Evolutionary conservation across 2,888 invertebrate species (phyloP).

Genomic region (Liposcelis brunnea): DNA sequence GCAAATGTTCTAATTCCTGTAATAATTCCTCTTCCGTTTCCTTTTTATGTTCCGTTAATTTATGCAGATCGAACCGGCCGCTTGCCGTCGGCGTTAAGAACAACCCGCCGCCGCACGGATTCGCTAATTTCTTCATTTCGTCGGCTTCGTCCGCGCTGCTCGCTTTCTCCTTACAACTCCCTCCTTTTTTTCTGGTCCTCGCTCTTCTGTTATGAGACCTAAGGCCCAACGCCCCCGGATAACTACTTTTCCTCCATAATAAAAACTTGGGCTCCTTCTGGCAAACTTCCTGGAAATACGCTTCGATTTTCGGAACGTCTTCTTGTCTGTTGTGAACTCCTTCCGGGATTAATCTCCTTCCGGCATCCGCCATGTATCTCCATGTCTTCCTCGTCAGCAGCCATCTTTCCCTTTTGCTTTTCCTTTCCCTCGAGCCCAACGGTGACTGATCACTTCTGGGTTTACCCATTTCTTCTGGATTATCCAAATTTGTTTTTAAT

Average conservation of each 20-base stretch:
- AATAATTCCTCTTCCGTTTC: constrained; percentile 46
- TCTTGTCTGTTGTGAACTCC: constrained; percentile 53
- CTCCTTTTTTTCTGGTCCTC: constrained; percentile 35
- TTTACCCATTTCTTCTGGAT: constrained; percentile 31
- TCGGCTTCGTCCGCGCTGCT: constrained; percentile 48
- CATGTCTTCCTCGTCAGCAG: constrained; percentile 74
- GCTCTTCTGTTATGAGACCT: constrained; percentile 36
- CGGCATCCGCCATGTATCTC: constrained; percentile 86
- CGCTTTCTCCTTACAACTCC: constrained; percentile 46
- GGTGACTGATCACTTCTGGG: constrained; percentile 23
- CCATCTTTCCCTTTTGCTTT: constrained; percentile 58
- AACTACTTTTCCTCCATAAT: constrained; percentile 67
- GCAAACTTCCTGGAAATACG: constrained; percentile 70
- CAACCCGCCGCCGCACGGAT: constrained; percentile 26
- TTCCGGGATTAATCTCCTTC: constrained; percentile 70
- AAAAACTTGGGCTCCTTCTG: constrained; percentile 58
- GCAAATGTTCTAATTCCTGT: constrained; percentile 42
- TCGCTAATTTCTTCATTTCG: constrained; percentile 25
- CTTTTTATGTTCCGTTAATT: constrained; percentile 44
- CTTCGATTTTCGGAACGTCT: constrained; percentile 63
- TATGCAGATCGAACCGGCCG: constrained; percentile 49
- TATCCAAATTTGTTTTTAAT: neutral
- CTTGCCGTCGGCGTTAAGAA: constrained; percentile 30
- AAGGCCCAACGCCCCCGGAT: constrained; percentile 50
- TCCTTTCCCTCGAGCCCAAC: constrained; percentile 28